These are phyloP conservation scores for Brienomyrus brachyistius DNA, from an alignment of 2,113 vertebrate species.

Conservation along the genomic window DNA sequence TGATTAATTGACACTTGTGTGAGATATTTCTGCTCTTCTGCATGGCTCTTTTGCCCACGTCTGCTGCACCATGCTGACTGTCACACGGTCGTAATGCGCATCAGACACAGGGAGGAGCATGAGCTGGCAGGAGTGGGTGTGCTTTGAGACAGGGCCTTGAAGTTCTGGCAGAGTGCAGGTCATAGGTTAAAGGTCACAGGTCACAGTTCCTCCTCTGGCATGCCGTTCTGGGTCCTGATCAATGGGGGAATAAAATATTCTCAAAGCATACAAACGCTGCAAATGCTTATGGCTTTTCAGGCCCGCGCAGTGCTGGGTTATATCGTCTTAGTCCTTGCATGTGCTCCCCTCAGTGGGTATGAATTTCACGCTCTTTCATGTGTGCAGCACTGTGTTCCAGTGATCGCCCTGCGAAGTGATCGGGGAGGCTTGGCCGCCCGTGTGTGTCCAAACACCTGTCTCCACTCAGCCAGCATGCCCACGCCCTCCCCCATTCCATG, in stretches of 20 bases:
- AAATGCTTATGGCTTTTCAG: not conserved
- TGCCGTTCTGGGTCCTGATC: not conserved
- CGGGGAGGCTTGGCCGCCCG: not conserved
- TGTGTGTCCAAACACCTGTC: not conserved
- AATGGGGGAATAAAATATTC: conserved; percentile 3
- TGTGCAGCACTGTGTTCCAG: not conserved
- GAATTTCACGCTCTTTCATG: not conserved
- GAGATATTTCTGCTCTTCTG: not conserved
- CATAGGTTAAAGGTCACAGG: conserved; percentile 5
- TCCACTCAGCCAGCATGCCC: not conserved
- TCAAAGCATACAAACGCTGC: not conserved
- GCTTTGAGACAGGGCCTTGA: not conserved
- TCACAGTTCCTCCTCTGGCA: not conserved
- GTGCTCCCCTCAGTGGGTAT: not conserved
- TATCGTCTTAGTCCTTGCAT: not conserved
- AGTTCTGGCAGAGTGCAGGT: conserved; percentile 10
- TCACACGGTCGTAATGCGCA: conserved; percentile 2
- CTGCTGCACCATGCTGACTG: not conserved
- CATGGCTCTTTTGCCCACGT: not conserved
- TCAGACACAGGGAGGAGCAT: not conserved
- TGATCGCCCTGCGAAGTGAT: not conserved
- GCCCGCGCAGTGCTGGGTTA: not conserved
- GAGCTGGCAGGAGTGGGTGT: conserved; percentile 1
- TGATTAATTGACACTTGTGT: conserved; percentile 7
- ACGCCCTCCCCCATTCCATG: not conserved